Conservation (phyloP, 2,113 vertebrate species). For the Boulengeromyrus knoepffleri region DNA sequence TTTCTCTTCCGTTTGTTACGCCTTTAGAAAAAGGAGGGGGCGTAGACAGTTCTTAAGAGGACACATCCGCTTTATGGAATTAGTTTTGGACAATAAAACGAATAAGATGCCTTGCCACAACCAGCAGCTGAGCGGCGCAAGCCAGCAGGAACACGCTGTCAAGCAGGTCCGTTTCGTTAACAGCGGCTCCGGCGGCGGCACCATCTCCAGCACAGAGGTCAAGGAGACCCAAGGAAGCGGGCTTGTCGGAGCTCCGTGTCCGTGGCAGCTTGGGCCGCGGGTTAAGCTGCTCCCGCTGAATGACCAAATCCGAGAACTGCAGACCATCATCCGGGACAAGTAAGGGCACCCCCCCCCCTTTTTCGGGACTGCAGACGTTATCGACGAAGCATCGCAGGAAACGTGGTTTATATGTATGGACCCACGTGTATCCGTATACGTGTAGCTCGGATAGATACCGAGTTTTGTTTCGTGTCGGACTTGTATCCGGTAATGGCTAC, state of each 20-base stretch:
- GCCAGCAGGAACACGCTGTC: slow-evolving; percentile 45
- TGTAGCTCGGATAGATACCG: neutral
- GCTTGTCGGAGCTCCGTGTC: slow-evolving; percentile 20
- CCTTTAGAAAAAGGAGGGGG: neutral
- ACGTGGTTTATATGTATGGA: neutral
- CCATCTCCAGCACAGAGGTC: slow-evolving; percentile 34
- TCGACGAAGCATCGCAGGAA: neutral
- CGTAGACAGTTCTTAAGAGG: neutral
- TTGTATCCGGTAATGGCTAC: neutral
- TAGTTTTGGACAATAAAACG: slow-evolving; percentile 5
- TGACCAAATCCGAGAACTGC: slow-evolving; percentile 84
- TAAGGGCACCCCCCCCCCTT: slow-evolving; percentile 48
- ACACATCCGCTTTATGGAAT: slow-evolving; percentile 20
- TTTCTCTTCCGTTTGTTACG: neutral
- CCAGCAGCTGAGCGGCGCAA: slow-evolving; percentile 57
- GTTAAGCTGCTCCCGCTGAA: slow-evolving; percentile 84
- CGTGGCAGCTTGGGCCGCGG: slow-evolving; percentile 57
- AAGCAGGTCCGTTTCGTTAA: slow-evolving; percentile 68
- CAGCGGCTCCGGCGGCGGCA: slow-evolving; percentile 35
- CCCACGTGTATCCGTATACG: neutral
- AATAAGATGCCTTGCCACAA: slow-evolving; percentile 69
- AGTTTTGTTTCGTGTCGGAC: neutral
- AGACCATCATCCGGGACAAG: slow-evolving; percentile 90
- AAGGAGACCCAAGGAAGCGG: slow-evolving; percentile 31
- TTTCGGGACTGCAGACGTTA: neutral